Conservation (phyloP, 2,888 invertebrate genomes). For the Nemapogon koenigi region DNA sequence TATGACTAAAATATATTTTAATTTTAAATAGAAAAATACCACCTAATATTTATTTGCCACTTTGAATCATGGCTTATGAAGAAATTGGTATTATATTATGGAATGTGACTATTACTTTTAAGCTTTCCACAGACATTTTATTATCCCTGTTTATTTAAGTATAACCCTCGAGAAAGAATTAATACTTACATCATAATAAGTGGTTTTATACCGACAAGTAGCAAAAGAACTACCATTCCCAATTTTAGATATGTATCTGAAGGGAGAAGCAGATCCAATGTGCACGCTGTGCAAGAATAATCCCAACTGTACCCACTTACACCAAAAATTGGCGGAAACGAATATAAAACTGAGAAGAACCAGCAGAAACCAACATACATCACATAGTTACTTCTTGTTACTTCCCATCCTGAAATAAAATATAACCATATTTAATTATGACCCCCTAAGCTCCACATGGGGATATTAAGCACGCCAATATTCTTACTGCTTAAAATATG, state of each 20-base stretch:
- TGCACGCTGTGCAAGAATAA: constrained; percentile 43
- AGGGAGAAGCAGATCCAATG: constrained; percentile 40
- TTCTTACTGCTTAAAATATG: too few species aligned
- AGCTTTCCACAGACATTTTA: too few species aligned
- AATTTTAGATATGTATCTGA: constrained; percentile 28
- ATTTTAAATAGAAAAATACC: constrained; percentile 14
- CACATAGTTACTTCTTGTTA: constrained; percentile 33
- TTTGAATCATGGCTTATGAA: too few species aligned
- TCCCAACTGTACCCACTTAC: constrained; percentile 42
- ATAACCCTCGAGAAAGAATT: too few species aligned
- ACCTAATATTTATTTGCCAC: too few species aligned
- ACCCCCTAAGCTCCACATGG: too few species aligned
- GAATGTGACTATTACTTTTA: too few species aligned
- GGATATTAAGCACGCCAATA: too few species aligned
- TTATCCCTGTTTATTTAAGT: too few species aligned
- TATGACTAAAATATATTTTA: background rate
- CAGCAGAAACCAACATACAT: constrained; percentile 35
- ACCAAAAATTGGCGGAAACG: constrained; percentile 40
- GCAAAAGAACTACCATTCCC: constrained; percentile 29
- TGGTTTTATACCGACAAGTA: constrained; percentile 44
- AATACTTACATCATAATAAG: constrained; percentile 39
- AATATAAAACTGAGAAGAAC: constrained; percentile 35
- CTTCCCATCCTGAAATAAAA: constrained; percentile 36
- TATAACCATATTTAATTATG: too few species aligned
- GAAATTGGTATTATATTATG: too few species aligned